Percentiles rank a stretch among this genome's conserved stretches.
Evolutionary conservation across 2,888 invertebrate species (phyloP).

Genomic region (Catocala sponsa): DNA sequence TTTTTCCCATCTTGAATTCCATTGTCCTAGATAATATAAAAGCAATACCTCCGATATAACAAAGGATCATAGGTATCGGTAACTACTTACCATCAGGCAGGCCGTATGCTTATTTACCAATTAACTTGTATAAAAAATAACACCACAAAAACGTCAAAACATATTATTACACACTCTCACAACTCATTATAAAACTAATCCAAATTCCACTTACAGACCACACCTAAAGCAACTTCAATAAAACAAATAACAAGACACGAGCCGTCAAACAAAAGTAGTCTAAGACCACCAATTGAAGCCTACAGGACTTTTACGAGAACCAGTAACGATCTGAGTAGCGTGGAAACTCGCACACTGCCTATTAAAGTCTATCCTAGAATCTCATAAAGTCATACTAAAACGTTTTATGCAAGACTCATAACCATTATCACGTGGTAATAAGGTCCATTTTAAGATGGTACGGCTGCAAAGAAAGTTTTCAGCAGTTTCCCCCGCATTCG

Average conservation of each 20-base stretch:
- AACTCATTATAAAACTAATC: conserved; percentile 8
- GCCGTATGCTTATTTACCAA: too few species aligned
- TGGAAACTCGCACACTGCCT: conserved; percentile 73
- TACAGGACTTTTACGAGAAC: conserved; percentile 75
- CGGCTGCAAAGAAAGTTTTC: conserved; percentile 48
- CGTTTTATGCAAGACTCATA: conserved; percentile 42
- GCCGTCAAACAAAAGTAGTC: conserved; percentile 50
- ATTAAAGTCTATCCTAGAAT: conserved; percentile 82
- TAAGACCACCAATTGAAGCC: conserved; percentile 53
- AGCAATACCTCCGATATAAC: too few species aligned
- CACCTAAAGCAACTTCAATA: conserved; percentile 22
- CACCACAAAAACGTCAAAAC: too few species aligned
- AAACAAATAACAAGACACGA: conserved; percentile 34
- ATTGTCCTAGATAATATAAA: too few species aligned
- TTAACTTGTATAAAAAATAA: too few species aligned
- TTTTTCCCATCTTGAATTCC: too few species aligned
- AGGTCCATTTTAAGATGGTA: conserved; percentile 55
- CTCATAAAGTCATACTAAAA: conserved; percentile 63
- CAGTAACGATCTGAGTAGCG: conserved; percentile 73
- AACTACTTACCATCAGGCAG: too few species aligned
- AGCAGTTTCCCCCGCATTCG: conserved; percentile 63
- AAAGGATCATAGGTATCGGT: too few species aligned
- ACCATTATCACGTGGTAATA: conserved; percentile 54
- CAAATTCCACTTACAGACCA: conserved; percentile 2
- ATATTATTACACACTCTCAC: too few species aligned